Percentiles rank a stretch among this genome's conserved stretches.
Conservation (phyloP, 2,113 vertebrate genomes). For the Zonotrichia leucophrys region DNA sequence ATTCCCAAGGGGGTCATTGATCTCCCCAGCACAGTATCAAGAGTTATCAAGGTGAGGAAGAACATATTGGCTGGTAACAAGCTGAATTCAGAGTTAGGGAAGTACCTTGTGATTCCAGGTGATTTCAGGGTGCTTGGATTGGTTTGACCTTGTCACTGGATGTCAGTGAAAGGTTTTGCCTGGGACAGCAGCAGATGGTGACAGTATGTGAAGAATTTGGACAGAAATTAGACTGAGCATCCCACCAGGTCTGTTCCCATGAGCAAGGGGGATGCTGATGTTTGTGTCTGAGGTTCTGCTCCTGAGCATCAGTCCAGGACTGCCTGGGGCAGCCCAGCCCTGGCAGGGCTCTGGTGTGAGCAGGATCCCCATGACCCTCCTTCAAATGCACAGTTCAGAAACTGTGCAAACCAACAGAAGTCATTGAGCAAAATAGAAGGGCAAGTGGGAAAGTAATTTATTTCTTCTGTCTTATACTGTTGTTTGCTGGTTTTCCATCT, state of each 20-base stretch:
- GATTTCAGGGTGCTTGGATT: background rate
- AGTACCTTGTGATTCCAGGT: background rate
- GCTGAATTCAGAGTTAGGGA: background rate
- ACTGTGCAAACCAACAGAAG: background rate
- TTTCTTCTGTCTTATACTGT: background rate
- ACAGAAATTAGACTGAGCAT: background rate
- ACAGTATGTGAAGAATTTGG: background rate
- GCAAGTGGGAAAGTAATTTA: background rate
- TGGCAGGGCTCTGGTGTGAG: background rate
- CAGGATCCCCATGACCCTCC: background rate
- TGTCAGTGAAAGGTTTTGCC: background rate
- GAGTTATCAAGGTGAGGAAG: background rate
- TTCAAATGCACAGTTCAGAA: background rate
- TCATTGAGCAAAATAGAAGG: background rate
- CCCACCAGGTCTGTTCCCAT: background rate
- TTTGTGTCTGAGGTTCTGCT: background rate
- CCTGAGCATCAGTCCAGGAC: background rate
- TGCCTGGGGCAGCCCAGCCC: background rate
- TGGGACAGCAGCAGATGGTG: background rate
- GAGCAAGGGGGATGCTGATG: background rate
- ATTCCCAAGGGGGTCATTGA: background rate
- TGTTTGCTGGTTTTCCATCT: background rate
- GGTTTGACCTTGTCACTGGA: background rate
- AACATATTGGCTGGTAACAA: background rate
- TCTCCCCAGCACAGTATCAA: background rate